Percentiles rank a stretch among this genome's conserved stretches.
Conservation (phyloP, 2,888 invertebrate genomes). For the Andrena trimmerana region DNA sequence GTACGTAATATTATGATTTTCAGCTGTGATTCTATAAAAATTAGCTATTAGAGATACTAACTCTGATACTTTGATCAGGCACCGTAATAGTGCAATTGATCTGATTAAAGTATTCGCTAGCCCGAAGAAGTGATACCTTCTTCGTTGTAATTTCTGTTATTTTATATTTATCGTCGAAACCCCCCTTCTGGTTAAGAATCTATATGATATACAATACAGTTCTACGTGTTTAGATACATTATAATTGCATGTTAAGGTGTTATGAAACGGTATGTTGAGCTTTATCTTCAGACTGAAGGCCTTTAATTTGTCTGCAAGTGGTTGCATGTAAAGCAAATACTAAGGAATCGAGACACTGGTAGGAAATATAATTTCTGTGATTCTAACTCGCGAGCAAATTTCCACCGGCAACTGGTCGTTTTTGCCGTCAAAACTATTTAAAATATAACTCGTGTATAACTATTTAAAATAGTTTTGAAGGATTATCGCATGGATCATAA, state of each 20-base stretch:
- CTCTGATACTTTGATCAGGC: neutral
- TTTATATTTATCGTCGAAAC: neutral
- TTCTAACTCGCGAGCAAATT: slow-evolving; percentile 9
- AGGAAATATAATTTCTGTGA: too few relatives aligned
- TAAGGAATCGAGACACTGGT: neutral
- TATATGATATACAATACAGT: neutral
- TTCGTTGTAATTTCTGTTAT: neutral
- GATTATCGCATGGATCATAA: slow-evolving; percentile 34
- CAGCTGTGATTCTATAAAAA: neutral
- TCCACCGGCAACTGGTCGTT: slow-evolving; percentile 31
- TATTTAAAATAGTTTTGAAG: slow-evolving; percentile 17
- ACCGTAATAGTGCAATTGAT: neutral
- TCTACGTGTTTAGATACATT: neutral
- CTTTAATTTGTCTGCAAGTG: neutral
- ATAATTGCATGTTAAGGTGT: neutral
- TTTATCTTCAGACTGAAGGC: neutral
- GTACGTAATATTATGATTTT: slow-evolving; percentile 1
- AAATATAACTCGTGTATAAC: neutral
- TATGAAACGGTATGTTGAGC: neutral
- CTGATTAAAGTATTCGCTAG: neutral
- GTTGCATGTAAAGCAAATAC: neutral
- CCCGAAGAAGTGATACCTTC: neutral
- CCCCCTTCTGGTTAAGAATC: neutral
- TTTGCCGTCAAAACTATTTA: slow-evolving; percentile 35
- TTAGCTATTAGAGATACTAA: neutral